These are phyloP conservation scores for Hemibagrus guttatus DNA, from an alignment of 2,797 vertebrate genomes.

Conservation along the genomic window DNA sequence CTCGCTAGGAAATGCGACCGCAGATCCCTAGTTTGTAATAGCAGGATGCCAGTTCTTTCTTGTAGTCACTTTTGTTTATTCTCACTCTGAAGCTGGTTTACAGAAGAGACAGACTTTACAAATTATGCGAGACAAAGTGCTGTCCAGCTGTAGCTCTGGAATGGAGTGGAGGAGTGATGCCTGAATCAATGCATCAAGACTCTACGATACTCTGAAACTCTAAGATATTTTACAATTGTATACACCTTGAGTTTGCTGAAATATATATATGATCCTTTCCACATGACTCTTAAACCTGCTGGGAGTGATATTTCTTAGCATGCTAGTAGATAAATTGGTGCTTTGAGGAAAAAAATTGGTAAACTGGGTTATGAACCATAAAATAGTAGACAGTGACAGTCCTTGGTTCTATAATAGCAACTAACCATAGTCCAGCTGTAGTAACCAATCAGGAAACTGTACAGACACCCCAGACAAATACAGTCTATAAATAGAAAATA, in stretches of 20 bases:
- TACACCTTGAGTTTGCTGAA: neutral
- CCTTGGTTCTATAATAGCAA: neutral
- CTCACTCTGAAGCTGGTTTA: neutral
- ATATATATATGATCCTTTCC: neutral
- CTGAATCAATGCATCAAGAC: neutral
- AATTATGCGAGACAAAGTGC: neutral
- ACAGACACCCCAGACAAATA: constrained; percentile 6
- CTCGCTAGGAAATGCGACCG: neutral
- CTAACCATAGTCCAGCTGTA: neutral
- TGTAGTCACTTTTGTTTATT: neutral
- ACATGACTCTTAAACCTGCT: neutral
- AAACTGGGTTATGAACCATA: too few species aligned
- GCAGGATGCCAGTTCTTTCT: neutral
- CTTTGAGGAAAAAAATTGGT: neutral
- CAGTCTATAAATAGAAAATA: neutral
- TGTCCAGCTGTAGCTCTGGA: neutral
- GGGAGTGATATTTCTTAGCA: neutral
- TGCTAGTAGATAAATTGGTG: neutral
- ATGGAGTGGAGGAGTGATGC: neutral
- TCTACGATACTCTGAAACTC: neutral
- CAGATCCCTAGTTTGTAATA: neutral
- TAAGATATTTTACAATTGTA: too few species aligned
- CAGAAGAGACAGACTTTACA: neutral
- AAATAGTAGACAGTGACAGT: neutral
- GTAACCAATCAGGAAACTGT: neutral